Evolutionary conservation across 2,888 invertebrate species (phyloP), one percentile per base, ranked within the genome.

Genomic region (Aquatica leii): DNA sequence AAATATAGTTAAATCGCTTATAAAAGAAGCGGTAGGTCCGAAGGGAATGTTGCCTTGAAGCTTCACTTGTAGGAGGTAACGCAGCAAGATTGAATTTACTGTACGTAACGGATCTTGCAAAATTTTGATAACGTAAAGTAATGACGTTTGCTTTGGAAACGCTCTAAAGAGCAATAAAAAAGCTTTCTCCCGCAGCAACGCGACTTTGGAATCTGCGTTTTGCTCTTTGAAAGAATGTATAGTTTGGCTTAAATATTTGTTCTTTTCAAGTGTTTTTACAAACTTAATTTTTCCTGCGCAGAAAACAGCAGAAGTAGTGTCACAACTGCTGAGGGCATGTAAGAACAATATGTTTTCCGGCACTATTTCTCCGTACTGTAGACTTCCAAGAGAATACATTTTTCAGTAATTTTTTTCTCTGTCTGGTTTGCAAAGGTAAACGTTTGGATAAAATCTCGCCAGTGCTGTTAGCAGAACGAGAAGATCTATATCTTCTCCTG

Each of bases 291-390:
- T 50, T 34, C 31, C 31, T 50, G 11, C 2, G 21, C 31, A 31
- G 12, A 50, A 50, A 2, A 50, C 5, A 20, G 48, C 24, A 20
- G 31, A 50, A n/a, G 50, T 50, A 9, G 31, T 50, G 21, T 50
- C 50, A 50, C 50, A 50, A 18, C 8, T 34, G 12, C 50, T 50
- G 15, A 50, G 31, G 6, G 50, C 8, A 31, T 50, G 50, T 2
- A 50, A 50, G 34, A 50, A 50, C 18, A 50, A 34, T 8, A 50
- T 50, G 31, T 50, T 18, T 9, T 50, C 50, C 15, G 31, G 31
- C 21, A 20, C 50, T 6, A 18, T 14, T 50, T 50, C 17, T 48
- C 48, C 17, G 18, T 48, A 18, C 48, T 48, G 48, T 18, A 48
- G 17, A 48, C 48, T 48, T 48, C n/a, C 6, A 18, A 5, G 48